A percentile compares a stretch with the other conserved stretches of the same genome.
These are phyloP conservation scores for Fistularia tabacaria DNA, from an alignment of 2,797 vertebrate genomes.

Conservation along the genomic window DNA sequence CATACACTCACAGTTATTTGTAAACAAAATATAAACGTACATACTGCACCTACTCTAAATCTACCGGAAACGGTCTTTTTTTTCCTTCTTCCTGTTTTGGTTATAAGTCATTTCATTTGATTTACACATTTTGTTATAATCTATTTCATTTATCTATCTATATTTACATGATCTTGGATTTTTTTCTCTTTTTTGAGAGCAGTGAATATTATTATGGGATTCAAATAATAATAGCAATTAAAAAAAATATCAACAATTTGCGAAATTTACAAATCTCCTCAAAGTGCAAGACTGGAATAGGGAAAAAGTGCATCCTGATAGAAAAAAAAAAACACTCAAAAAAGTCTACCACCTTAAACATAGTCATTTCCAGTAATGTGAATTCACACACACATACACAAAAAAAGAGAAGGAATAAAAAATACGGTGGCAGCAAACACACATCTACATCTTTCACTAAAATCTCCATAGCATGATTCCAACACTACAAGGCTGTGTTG, in stretches of 20 bases:
- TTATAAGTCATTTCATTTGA: constrained; percentile 35
- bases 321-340: constrained; percentile 7
- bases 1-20: constrained; percentile 39
- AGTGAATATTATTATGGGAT: constrained; percentile 18
- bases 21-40: constrained; percentile 59
- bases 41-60: constrained; percentile 32
- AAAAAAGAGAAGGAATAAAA: too few species aligned
- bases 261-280: constrained; percentile 14
- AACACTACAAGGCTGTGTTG: constrained; percentile 6
- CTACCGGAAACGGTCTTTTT: constrained; percentile 39
- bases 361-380: constrained; percentile 18
- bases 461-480: constrained; percentile 7
- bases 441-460: constrained; percentile 30
- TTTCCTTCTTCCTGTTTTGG: constrained; percentile 32
- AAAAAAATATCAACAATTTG: not conserved
- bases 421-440: constrained; percentile 34
- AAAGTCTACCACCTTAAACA: constrained; percentile 4
- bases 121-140: constrained; percentile 30
- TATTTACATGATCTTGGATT: constrained; percentile 44
- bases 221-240: not conserved
- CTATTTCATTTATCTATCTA: constrained; percentile 32
- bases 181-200: constrained; percentile 18
- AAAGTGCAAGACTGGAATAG: constrained; percentile 59
- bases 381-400: constrained; percentile 8
- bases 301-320: constrained; percentile 55